These are phyloP conservation scores for Percina caprodes DNA, from an alignment of 2,113 vertebrate species.

Conservation along the genomic window DNA sequence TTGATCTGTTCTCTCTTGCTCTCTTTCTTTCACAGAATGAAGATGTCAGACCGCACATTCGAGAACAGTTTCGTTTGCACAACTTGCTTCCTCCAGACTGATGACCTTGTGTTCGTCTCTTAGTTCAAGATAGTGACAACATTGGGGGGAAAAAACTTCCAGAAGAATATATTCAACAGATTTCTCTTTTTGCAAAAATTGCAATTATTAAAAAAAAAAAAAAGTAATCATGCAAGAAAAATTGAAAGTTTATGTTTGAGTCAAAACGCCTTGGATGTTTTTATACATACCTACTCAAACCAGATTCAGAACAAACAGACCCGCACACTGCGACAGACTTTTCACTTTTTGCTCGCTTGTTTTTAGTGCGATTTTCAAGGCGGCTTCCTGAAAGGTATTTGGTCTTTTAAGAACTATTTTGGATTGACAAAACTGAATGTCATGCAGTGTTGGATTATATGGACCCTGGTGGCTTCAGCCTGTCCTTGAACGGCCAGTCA, in stretches of 20 bases:
- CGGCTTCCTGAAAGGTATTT: constrained; percentile 52
- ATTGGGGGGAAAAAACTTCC: constrained; percentile 7
- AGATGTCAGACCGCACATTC: constrained; percentile 97
- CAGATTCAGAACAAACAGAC: constrained; percentile 59
- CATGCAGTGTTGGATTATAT: constrained; percentile 68
- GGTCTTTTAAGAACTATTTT: constrained; percentile 54
- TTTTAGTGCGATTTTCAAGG: constrained; percentile 37
- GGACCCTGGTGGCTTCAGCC: constrained; percentile 67
- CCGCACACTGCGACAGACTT: constrained; percentile 9
- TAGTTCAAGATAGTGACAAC: constrained; percentile 23
- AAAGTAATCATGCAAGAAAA: constrained; percentile 38
- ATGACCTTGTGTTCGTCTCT: constrained; percentile 36
- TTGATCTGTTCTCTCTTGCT: not conserved
- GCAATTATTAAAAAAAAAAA: constrained; percentile 22
- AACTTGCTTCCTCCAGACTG: constrained; percentile 97
- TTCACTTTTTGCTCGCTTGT: constrained; percentile 38
- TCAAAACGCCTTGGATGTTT: constrained; percentile 62
- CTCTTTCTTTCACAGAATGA: constrained; percentile 87
- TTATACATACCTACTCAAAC: constrained; percentile 12
- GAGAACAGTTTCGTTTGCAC: constrained; percentile 97
- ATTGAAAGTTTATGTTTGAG: constrained; percentile 33
- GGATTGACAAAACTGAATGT: constrained; percentile 77
- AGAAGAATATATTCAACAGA: constrained; percentile 52
- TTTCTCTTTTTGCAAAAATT: constrained; percentile 52
- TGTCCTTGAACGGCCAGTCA: constrained; percentile 65